These are phyloP conservation scores for Bradypus variegatus DNA, from an alignment of 2,797 vertebrate genomes.

Conservation along the genomic window DNA sequence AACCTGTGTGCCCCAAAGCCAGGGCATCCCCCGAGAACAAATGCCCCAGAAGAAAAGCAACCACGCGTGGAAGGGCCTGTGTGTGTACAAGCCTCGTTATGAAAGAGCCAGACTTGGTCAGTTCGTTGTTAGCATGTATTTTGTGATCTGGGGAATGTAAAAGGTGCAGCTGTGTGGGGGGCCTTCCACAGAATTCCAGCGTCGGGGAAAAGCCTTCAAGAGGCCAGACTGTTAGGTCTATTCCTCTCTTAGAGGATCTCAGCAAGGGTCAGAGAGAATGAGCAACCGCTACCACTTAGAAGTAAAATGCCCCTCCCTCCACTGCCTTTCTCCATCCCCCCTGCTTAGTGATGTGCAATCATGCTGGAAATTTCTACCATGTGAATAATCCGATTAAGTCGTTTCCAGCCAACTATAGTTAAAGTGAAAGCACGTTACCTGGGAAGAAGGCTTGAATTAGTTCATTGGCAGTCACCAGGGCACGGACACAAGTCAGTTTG, in stretches of 20 bases:
- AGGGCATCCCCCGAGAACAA: fast-evolving
- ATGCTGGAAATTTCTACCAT: neutral
- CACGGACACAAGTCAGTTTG: neutral
- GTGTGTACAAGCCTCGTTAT: too few species aligned
- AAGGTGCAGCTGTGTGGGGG: neutral
- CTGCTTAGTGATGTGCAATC: neutral
- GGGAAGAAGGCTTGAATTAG: neutral
- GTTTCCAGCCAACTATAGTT: neutral
- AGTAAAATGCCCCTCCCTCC: neutral
- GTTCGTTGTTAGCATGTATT: neutral
- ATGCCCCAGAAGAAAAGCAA: neutral
- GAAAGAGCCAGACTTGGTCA: fast-evolving
- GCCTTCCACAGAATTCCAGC: neutral
- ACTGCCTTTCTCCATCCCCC: neutral
- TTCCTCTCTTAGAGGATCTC: neutral
- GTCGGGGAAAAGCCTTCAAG: neutral
- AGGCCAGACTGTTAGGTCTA: neutral
- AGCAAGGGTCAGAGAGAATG: neutral
- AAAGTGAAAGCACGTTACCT: neutral
- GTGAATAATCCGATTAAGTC: neutral
- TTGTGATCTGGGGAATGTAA: neutral
- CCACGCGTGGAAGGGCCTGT: too few species aligned
- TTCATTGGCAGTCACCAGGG: neutral
- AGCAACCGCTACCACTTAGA: neutral
- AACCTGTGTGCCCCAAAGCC: too few species aligned